phyloP scores from a whole-genome alignment of 2,113 vertebrate species.

The Ardeotis arabs region DNA sequence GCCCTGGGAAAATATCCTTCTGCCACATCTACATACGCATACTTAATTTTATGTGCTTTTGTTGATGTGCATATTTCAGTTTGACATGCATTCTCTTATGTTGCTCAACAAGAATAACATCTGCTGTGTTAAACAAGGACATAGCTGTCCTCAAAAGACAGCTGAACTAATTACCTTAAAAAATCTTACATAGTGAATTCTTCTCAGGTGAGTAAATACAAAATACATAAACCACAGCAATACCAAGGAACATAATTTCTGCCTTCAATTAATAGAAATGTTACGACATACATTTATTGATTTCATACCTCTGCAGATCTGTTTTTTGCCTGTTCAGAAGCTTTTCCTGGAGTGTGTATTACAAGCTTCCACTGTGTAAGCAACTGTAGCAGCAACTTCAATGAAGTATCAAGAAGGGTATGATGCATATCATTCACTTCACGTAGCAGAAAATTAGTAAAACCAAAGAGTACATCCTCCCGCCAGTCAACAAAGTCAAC shows the following conservation, averaged over 20 bases:
- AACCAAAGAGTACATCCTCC: constrained; percentile 95
- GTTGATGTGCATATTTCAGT: background rate
- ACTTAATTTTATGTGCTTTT: constrained; percentile 30
- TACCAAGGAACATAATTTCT: background rate
- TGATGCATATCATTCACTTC: constrained; percentile 96
- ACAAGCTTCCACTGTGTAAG: constrained; percentile 96
- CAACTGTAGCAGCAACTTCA: constrained; percentile 94
- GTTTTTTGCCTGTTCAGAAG: constrained; percentile 77
- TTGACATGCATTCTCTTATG: constrained; percentile 26
- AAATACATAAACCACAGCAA: background rate
- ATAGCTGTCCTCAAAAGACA: constrained; percentile 33
- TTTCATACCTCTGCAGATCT: constrained; percentile 86
- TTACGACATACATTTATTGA: background rate
- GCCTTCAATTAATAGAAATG: background rate
- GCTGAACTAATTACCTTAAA: constrained; percentile 32
- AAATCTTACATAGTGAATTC: background rate
- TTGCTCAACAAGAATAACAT: constrained; percentile 55
- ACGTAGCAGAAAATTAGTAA: constrained; percentile 93
- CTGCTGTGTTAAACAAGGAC: constrained; percentile 48
- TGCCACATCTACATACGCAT: background rate
- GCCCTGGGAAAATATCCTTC: constrained; percentile 34
- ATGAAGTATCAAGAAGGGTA: constrained; percentile 92
- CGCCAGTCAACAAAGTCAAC: constrained; percentile 97
- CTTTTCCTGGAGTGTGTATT: constrained; percentile 89
- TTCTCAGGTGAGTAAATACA: constrained; percentile 41